phyloP scores from a whole-genome alignment of 2,113 vertebrate species.

The Ammodytes dubius region DNA sequence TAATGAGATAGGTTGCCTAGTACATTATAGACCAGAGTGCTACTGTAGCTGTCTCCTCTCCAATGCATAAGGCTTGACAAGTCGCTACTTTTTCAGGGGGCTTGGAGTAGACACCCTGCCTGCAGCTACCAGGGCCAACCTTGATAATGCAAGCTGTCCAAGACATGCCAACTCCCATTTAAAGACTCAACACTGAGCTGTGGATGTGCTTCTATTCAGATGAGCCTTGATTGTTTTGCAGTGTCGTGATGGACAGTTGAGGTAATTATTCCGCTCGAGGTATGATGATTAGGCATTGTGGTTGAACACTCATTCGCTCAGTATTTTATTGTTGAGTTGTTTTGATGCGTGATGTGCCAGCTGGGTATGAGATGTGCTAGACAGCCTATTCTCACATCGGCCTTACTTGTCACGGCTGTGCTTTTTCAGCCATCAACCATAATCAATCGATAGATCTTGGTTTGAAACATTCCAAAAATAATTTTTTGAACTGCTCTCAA shows the following conservation, averaged over 20 bases:
- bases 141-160: slow-evolving; percentile 41
- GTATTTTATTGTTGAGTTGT: slow-evolving; percentile 33
- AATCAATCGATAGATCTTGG: slow-evolving; percentile 37
- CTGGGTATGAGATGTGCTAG: slow-evolving; percentile 18
- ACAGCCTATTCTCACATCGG: slow-evolving; percentile 36
- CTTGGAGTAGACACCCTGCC: slow-evolving; percentile 9
- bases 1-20: slow-evolving; percentile 50
- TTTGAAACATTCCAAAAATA: slow-evolving; percentile 46
- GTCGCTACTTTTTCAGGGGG: slow-evolving; percentile 11
- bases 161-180: slow-evolving; percentile 42
- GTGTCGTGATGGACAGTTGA: slow-evolving; percentile 61
- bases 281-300: slow-evolving; percentile 59
- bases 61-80: slow-evolving; percentile 16
- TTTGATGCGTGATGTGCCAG: slow-evolving; percentile 47
- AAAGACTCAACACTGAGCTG: slow-evolving; percentile 28
- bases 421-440: slow-evolving; percentile 31
- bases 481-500: slow-evolving; percentile 17
- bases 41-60: slow-evolving; percentile 46
- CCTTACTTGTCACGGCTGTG: slow-evolving; percentile 38
- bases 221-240: slow-evolving; percentile 55
- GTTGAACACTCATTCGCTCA: slow-evolving; percentile 26
- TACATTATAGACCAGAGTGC: background rate
- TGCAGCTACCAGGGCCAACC: slow-evolving; percentile 18
- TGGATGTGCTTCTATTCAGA: slow-evolving; percentile 41
- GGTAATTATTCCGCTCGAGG: slow-evolving; percentile 64